These are phyloP conservation scores for Rhopalosiphum maidis DNA, from an alignment of 1,140 invertebrate genomes.

Conservation along the genomic window DNA sequence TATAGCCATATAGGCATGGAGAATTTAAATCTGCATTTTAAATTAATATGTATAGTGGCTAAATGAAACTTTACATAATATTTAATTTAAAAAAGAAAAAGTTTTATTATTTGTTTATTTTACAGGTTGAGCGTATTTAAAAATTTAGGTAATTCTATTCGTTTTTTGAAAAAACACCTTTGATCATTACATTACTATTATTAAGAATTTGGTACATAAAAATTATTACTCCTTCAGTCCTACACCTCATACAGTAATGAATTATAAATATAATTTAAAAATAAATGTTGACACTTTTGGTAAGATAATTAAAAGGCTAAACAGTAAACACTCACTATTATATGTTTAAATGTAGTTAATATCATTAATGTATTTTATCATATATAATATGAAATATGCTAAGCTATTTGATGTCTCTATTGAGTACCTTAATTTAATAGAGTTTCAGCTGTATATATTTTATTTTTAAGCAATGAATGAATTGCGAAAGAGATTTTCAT, in stretches of 20 bases:
- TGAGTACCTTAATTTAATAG: not conserved
- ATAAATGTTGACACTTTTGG: too few relatives aligned
- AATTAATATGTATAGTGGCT: not conserved
- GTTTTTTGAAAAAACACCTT: too few relatives aligned
- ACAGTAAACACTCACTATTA: not conserved
- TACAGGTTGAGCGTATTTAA: not conserved
- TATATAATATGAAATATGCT: not conserved
- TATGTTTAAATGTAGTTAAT: not conserved
- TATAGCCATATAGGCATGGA: not conserved
- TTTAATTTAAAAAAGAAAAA: not conserved
- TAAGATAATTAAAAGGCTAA: too few relatives aligned
- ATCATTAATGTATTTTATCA: not conserved
- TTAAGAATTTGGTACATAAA: too few relatives aligned
- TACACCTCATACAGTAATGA: too few relatives aligned
- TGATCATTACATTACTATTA: too few relatives aligned
- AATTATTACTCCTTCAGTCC: too few relatives aligned
- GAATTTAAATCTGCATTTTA: not conserved
- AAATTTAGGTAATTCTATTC: too few relatives aligned
- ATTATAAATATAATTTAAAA: too few relatives aligned
- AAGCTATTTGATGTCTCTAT: not conserved
- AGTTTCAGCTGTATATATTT: not conserved
- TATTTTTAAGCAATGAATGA: not conserved
- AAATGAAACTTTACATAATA: not conserved
- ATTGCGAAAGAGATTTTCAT: not conserved
- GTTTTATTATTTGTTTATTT: not conserved